These are phyloP conservation scores for Enteromius mattozi DNA, from an alignment of 2,797 vertebrate genomes.

Conservation along the genomic window DNA sequence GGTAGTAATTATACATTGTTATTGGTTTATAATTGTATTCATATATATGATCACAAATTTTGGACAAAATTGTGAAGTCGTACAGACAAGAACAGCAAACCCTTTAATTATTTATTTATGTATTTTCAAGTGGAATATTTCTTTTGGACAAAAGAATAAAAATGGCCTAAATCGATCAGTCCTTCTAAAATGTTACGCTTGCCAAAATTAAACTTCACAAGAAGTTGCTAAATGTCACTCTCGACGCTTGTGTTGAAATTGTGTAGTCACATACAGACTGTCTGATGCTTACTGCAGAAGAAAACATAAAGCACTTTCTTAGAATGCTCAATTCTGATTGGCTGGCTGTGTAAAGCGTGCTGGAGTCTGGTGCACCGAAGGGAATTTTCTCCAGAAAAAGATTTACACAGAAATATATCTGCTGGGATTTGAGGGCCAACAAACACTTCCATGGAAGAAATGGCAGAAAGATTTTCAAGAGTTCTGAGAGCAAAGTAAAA, in stretches of 20 bases:
- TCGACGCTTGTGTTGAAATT: not conserved
- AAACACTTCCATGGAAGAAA: not conserved
- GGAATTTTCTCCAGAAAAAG: not conserved
- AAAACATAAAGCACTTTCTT: not conserved
- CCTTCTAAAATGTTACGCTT: no score
- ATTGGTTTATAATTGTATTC: no score
- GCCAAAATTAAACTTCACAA: no score
- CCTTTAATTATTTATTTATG: not conserved
- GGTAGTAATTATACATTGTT: no score
- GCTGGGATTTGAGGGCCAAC: not conserved
- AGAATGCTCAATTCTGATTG: not conserved
- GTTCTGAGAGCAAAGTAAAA: not conserved
- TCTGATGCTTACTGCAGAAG: not conserved
- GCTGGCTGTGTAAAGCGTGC: not conserved
- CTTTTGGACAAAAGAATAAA: no score
- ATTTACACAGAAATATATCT: not conserved
- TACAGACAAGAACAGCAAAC: not conserved
- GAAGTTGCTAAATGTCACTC: no score
- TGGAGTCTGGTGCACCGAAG: not conserved
- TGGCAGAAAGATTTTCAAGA: not conserved
- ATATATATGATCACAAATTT: no score
- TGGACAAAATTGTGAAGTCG: not conserved
- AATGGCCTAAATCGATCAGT: no score
- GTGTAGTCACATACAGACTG: not conserved
- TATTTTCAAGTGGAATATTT: no score